Evolutionary conservation across 1,140 invertebrate species (phyloP), one percentile per base, ranked within the genome.

Genomic region (Tyrophagus putrescentiae): DNA sequence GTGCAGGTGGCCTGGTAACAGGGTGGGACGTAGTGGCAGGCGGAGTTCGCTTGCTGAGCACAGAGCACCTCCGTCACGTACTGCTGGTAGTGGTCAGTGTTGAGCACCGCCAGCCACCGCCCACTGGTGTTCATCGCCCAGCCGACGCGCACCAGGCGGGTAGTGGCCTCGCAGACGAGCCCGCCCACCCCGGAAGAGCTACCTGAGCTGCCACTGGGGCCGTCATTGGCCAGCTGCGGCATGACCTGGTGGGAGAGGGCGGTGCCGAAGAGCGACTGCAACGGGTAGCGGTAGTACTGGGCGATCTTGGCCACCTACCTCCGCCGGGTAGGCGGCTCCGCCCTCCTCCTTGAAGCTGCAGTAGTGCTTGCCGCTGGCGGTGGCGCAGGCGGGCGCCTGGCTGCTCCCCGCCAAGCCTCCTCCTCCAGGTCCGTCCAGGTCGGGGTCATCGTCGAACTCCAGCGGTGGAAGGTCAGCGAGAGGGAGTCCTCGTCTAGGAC

Each of bases 101-200:
- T 68, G 48, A 68, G 65, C 2, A 68, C 62, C 6, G 67, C 67
- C 13, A 68, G 57, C 67, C 67, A 68, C 36, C 64, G 57, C 11
- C 65, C 67, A 31, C 67, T 68, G 7, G 66, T 68, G 59, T 68
- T 68, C 16, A 64, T 64, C 1, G 67, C 65, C 67, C 67, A 68
- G 32, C 67, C 67, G 0, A 65, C 65, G 29, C 66, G 48, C 27
- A 68, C 60, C 27, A 68, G 61, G 25, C 64, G 53, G 1, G 67
- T 68, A n/a, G 65, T 62, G n/a, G 67, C 65, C 32, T 68, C 67
- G 57, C 67, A 68, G n/a, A 68, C 67, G 11, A 68, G 34, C 2
- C 60, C 62, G 11, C 67, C 67, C 27, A 60, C 53, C 29, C 53
- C 59, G 11, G 59, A 39, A 39, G n/a, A 39, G n/a, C 13, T 39